These are phyloP conservation scores for Aphaenogaster rudis DNA, from an alignment of 1,140 invertebrate species.

Conservation along the genomic window DNA sequence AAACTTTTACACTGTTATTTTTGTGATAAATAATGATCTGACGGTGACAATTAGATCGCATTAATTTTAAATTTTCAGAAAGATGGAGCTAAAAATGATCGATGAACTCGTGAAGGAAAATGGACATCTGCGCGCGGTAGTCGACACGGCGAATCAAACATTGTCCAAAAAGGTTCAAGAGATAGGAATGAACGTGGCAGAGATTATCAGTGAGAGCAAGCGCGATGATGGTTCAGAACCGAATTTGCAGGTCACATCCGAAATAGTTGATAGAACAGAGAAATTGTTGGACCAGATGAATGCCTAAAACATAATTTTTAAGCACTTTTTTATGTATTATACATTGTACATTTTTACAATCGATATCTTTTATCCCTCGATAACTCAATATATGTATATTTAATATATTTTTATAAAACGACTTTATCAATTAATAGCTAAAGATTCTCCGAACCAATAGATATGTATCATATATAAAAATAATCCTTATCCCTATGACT, in stretches of 20 bases:
- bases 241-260: neutral
- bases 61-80: conserved; percentile 66
- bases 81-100: conserved; percentile 76
- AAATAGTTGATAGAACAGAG: neutral
- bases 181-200: conserved; percentile 51
- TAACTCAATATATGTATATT: conserved; percentile 9
- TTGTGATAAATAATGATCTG: neutral
- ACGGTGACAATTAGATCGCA: neutral
- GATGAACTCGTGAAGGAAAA: conserved; percentile 74
- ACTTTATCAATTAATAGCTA: conserved; percentile 3
- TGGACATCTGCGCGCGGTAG: conserved; percentile 70
- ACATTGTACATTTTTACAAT: neutral
- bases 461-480: conserved; percentile 7
- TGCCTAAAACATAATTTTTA: neutral
- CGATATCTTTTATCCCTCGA: neutral
- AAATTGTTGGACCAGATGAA: neutral
- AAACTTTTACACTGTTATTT: conserved; percentile 38
- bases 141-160: conserved; percentile 71
- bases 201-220: neutral
- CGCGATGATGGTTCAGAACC: neutral
- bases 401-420: neutral
- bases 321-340: neutral
- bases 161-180: conserved; percentile 60
- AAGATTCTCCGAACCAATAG: neutral
- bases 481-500: neutral